Evolutionary conservation across 2,888 invertebrate genomes (phyloP), one percentile per base, ranked within the genome.

Genomic region (Lepidonotus clava): DNA sequence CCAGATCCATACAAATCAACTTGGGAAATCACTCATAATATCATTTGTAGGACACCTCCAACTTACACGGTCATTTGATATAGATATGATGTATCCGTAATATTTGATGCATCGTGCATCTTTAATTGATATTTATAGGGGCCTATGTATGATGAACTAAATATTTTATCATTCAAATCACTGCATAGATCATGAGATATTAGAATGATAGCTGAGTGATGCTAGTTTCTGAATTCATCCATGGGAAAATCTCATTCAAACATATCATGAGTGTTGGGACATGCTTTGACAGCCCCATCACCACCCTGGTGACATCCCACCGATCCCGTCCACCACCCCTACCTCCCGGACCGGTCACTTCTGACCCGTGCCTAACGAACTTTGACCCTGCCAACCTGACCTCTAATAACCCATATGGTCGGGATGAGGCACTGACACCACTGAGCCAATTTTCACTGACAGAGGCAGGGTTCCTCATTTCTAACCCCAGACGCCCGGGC

Each of bases 351-450:
- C 24, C 4, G 56, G 56, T n/a, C n/a, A 56, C 56, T 56, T 56
- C 61, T 61, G 61, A 61, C 61, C 61, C 56, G n/a, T 61, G n/a
- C 24, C 14, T 32, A n/a, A 61, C 28, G 61, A 61, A 61, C 61
- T 24, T n/a, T n/a, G n/a, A n/a, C n/a, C n/a, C n/a, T n/a, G n/a
- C n/a, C n/a, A n/a, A n/a, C n/a, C 61, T 61, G 61, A 61, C 61
- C 61, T 18, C 24, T 32, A 4, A 61, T 28, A 24, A 61, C 61
- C 61, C 28, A n/a, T n/a, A n/a, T n/a, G n/a, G n/a, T n/a, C n/a
- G n/a, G n/a, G n/a, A n/a, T n/a, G n/a, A n/a, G n/a, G n/a, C n/a
- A n/a, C n/a, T n/a, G n/a, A n/a, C n/a, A n/a, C n/a, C n/a, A n/a
- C n/a, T n/a, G n/a, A n/a, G n/a, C n/a, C n/a, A n/a, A n/a, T n/a